Conservation (phyloP, 2,888 invertebrate genomes). For the Plebejus argus region DNA sequence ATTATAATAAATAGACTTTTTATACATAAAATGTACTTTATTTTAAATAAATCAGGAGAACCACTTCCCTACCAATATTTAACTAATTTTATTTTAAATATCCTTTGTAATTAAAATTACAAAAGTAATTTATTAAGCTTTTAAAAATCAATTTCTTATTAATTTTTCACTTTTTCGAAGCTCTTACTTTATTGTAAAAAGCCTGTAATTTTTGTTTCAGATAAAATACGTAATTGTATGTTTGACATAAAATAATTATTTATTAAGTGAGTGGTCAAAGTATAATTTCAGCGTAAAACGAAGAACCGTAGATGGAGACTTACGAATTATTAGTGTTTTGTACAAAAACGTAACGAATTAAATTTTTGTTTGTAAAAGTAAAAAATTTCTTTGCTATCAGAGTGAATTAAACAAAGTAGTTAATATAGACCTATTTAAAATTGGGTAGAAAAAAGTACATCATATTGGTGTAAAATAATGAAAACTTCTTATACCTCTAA, state of each 20-base stretch:
- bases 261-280: slow-evolving; percentile 25
- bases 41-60: too few relatives aligned
- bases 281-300: slow-evolving; percentile 19
- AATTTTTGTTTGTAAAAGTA: too few relatives aligned
- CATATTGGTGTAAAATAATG: too few relatives aligned
- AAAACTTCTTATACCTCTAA: too few relatives aligned
- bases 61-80: neutral
- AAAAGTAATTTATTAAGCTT: slow-evolving; percentile 6
- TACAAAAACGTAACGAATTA: too few relatives aligned
- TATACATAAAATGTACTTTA: too few relatives aligned
- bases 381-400: too few relatives aligned
- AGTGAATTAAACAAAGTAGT: too few relatives aligned
- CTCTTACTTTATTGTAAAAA: neutral
- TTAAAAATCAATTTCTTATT: neutral
- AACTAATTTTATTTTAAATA: neutral
- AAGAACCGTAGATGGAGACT: neutral
- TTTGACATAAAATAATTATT: too few relatives aligned
- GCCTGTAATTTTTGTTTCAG: slow-evolving; percentile 9
- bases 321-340: neutral
- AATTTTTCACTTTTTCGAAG: neutral
- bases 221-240: slow-evolving; percentile 6
- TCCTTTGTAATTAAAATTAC: neutral
- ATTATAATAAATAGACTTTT: too few relatives aligned
- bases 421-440: too few relatives aligned
- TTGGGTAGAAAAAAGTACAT: too few relatives aligned